These are phyloP conservation scores for Drosophila emarginata DNA, from an alignment of 2,888 invertebrate species.

Conservation along the genomic window DNA sequence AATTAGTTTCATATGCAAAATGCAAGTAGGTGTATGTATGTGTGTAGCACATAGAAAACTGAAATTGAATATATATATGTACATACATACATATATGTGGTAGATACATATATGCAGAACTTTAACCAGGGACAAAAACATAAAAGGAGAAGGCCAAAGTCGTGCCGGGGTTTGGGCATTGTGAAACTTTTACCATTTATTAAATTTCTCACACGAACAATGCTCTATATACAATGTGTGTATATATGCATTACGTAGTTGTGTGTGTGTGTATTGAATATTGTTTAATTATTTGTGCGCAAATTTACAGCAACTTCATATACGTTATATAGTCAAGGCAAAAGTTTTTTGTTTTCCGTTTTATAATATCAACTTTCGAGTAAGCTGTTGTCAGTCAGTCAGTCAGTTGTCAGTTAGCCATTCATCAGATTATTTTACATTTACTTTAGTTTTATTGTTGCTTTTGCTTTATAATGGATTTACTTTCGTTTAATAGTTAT, in stretches of 20 bases:
- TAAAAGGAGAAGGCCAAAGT: slow-evolving; percentile 11
- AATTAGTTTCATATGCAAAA: slow-evolving; percentile 65
- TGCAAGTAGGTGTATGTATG: slow-evolving; percentile 18
- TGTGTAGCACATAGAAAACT: slow-evolving; percentile 49
- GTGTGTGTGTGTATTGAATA: slow-evolving; percentile 14
- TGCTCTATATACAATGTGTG: not conserved
- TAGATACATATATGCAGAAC: slow-evolving; percentile 47
- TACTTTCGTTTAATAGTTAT: slow-evolving; percentile 36
- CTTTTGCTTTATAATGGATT: slow-evolving; percentile 28
- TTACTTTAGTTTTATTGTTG: slow-evolving; percentile 2
- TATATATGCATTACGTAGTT: not conserved
- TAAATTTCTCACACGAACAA: slow-evolving; percentile 59
- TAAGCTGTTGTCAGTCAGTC: slow-evolving; percentile 12
- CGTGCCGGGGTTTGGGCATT: slow-evolving; percentile 36
- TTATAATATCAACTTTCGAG: slow-evolving; percentile 14
- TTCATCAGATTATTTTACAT: slow-evolving; percentile 13
- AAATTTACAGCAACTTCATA: slow-evolving; percentile 23
- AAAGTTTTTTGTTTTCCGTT: slow-evolving; percentile 29
- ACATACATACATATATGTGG: not conserved
- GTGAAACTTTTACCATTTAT: slow-evolving; percentile 69
- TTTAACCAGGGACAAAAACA: slow-evolving; percentile 36
- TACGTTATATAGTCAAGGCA: slow-evolving; percentile 7
- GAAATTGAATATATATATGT: slow-evolving; percentile 62
- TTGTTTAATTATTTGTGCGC: slow-evolving; percentile 57
- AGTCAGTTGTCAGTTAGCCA: slow-evolving; percentile 17